phyloP scores from a whole-genome alignment of 2,113 vertebrate species.

The Lepidiolamprologus cunningtoni region DNA sequence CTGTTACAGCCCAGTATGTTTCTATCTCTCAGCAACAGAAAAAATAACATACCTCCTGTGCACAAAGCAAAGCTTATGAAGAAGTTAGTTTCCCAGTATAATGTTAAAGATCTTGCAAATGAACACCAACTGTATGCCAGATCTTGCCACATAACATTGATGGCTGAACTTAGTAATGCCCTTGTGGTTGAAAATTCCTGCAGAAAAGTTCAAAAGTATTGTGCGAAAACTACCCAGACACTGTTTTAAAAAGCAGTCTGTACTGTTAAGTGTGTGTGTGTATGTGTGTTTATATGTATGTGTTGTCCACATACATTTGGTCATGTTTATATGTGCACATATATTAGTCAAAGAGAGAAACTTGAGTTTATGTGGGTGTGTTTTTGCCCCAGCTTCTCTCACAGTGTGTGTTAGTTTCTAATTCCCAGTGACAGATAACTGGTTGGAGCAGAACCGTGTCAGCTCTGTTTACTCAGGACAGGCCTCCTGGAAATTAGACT shows the following conservation, averaged over 20 bases:
- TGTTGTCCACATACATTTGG: not conserved
- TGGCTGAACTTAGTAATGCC: not conserved
- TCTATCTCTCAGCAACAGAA: not conserved
- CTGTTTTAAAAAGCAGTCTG: not conserved
- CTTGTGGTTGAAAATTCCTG: not conserved
- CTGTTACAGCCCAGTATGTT: not conserved
- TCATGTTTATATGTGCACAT: not conserved
- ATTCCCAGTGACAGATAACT: conserved; percentile 64
- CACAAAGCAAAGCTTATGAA: not conserved
- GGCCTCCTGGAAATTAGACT: conserved; percentile 63
- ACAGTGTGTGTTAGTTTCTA: conserved; percentile 55
- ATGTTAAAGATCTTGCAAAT: not conserved
- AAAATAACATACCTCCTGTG: not conserved
- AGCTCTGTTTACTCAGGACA: conserved; percentile 67
- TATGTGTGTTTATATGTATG: not conserved
- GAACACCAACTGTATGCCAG: not conserved
- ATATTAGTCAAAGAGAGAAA: not conserved
- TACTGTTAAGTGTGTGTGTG: not conserved
- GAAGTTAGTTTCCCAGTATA: not conserved
- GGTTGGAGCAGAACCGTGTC: conserved; percentile 57
- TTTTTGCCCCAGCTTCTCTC: conserved; percentile 13
- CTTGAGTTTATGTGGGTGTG: not conserved
- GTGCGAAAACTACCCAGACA: not conserved
- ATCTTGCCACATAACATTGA: not conserved
- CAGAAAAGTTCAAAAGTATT: not conserved